Evolutionary conservation across 1,140 invertebrate genomes (phyloP).

Genomic region (Tribolium madens): DNA sequence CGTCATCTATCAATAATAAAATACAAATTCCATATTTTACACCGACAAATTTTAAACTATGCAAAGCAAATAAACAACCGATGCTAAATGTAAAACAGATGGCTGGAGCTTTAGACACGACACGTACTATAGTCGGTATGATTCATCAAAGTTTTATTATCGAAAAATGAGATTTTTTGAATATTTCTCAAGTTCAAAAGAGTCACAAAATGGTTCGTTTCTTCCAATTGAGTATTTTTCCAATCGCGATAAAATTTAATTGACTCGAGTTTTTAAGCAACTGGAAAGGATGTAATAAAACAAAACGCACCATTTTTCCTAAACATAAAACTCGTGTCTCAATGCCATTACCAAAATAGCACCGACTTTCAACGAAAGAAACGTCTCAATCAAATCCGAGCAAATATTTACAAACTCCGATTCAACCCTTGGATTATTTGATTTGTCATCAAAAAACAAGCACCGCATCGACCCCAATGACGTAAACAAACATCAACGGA

Average conservation of each 20-base stretch:
- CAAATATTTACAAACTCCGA: neutral
- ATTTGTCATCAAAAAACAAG: conserved; percentile 11
- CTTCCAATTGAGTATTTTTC: no score
- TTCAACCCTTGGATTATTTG: neutral
- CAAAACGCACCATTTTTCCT: neutral
- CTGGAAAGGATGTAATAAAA: neutral
- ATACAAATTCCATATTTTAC: conserved; percentile 42
- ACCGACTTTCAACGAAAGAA: neutral
- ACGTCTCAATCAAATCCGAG: neutral
- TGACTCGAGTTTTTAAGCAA: no score
- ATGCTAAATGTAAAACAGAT: conserved; percentile 39
- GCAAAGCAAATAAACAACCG: conserved; percentile 37
- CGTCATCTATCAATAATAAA: conserved; percentile 42
- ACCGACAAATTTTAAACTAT: conserved; percentile 9
- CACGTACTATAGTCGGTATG: neutral
- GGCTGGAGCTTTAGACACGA: conserved; percentile 22
- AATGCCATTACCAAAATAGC: neutral
- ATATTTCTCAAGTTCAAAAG: no score
- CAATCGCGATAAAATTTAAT: no score
- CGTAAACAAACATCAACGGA: conserved; percentile 26
- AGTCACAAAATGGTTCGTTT: no score
- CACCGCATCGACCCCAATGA: conserved; percentile 7
- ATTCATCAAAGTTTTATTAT: neutral
- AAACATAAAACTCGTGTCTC: neutral
- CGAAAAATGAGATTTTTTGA: no score